Percentiles rank a stretch among this genome's conserved stretches.
Evolutionary conservation across 2,797 vertebrate genomes (phyloP).

Genomic region (Sebastes hubbsi): DNA sequence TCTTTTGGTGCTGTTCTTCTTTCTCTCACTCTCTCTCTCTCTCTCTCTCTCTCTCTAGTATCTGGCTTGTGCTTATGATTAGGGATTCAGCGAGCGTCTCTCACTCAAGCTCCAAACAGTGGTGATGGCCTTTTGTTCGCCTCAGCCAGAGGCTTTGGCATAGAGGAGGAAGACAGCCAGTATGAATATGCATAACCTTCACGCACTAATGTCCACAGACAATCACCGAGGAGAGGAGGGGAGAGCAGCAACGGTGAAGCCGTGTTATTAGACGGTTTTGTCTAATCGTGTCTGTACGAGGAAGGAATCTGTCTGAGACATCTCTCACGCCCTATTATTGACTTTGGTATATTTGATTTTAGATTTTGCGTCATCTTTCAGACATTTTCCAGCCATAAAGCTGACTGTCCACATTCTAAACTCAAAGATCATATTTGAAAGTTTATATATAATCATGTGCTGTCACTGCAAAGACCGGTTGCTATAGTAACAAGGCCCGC

Average conservation of each 20-base stretch:
- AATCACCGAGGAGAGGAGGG: slow-evolving; percentile 41
- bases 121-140: slow-evolving; percentile 66
- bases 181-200: slow-evolving; percentile 78
- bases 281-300: slow-evolving; percentile 33
- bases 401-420: background rate
- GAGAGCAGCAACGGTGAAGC: background rate
- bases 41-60: background rate
- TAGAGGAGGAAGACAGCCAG: slow-evolving; percentile 38
- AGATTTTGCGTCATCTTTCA: background rate
- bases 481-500: slow-evolving; percentile 46
- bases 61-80: slow-evolving; percentile 38
- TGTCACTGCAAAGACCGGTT: slow-evolving; percentile 15
- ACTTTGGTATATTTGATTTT: slow-evolving; percentile 18
- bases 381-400: background rate
- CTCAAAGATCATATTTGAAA: slow-evolving; percentile 7
- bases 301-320: background rate
- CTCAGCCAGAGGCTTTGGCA: slow-evolving; percentile 49
- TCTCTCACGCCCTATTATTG: slow-evolving; percentile 9
- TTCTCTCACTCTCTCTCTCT: background rate
- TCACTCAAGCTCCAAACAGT: slow-evolving; percentile 54
- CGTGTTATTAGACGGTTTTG: slow-evolving; percentile 30
- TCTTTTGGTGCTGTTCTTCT: background rate
- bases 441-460: slow-evolving; percentile 24
- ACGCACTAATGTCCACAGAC: slow-evolving; percentile 68
- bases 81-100: slow-evolving; percentile 51